Conservation (phyloP, 37 sponge, comb jelly and placozoan genomes). For the Amphimedon queenslandica region DNA sequence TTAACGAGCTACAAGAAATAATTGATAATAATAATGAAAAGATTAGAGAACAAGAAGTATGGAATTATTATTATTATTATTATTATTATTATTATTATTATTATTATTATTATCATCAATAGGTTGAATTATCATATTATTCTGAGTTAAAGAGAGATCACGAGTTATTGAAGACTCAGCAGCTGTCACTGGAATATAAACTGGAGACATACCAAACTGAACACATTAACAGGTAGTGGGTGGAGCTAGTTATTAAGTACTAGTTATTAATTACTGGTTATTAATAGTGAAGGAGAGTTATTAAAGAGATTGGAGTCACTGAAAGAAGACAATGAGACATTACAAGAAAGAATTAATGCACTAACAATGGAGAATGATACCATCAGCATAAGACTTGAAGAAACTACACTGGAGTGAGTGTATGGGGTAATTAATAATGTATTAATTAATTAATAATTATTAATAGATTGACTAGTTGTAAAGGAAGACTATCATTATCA, state of each 20-base stretch:
- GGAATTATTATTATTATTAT: neutral
- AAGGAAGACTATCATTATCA: neutral
- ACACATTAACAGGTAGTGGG: neutral
- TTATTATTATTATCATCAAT: neutral
- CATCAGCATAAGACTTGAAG: no score
- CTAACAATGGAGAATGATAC: no score
- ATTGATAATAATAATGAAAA: neutral
- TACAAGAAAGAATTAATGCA: no score
- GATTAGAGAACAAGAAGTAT: neutral
- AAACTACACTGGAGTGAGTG: no score
- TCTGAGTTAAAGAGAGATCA: neutral
- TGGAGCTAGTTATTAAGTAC: no score
- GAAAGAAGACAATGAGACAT: no score
- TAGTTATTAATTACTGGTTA: no score
- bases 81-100: neutral
- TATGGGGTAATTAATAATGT: no score
- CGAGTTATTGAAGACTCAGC: conserved; percentile 9
- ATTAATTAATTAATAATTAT: no score
- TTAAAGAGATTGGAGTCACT: no score
- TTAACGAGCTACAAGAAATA: neutral
- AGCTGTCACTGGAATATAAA: neutral
- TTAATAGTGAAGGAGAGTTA: no score
- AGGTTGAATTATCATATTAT: neutral
- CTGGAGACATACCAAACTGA: neutral
- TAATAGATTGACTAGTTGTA: no score